Conservation (phyloP, 2,113 vertebrate genomes). For the Heloderma charlesbogerti region DNA sequence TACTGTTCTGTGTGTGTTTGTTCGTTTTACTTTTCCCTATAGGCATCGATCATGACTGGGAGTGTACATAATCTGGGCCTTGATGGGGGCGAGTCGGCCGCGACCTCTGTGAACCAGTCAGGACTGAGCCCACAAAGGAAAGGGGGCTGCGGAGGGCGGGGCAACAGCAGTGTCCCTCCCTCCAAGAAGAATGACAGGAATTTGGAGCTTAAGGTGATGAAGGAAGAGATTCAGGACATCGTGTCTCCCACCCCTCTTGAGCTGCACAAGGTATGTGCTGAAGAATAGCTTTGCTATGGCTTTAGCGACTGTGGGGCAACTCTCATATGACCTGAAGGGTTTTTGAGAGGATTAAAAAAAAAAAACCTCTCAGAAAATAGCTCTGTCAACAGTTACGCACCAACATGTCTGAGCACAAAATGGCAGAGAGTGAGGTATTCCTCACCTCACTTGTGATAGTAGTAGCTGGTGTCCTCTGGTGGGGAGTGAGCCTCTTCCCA, state of each 20-base stretch:
- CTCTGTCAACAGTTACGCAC: neutral
- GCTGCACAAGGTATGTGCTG: slow-evolving; percentile 87
- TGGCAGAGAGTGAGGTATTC: neutral
- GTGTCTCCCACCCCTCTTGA: slow-evolving; percentile 81
- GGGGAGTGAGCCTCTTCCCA: neutral
- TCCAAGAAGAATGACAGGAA: slow-evolving; percentile 72
- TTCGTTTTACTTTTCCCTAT: slow-evolving; percentile 30
- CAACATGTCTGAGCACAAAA: neutral
- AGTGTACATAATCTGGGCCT: slow-evolving; percentile 86
- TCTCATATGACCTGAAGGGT: neutral
- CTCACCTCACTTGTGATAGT: too few relatives aligned
- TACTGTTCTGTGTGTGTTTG: neutral
- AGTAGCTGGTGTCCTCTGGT: neutral
- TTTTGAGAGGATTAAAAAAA: neutral
- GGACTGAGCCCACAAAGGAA: slow-evolving; percentile 78
- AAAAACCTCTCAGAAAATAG: neutral
- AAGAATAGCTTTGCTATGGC: neutral
- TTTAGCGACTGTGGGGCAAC: neutral
- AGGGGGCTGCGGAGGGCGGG: slow-evolving; percentile 66
- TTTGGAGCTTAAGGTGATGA: slow-evolving; percentile 71
- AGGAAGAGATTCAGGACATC: slow-evolving; percentile 80
- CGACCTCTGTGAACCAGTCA: slow-evolving; percentile 78
- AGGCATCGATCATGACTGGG: slow-evolving; percentile 97
- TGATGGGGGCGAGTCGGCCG: slow-evolving; percentile 82
- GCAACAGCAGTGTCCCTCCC: slow-evolving; percentile 74